Base-by-base conservation (phyloP, 2,113 vertebrate genomes). In the Choloepus hoffmanni region DNA sequence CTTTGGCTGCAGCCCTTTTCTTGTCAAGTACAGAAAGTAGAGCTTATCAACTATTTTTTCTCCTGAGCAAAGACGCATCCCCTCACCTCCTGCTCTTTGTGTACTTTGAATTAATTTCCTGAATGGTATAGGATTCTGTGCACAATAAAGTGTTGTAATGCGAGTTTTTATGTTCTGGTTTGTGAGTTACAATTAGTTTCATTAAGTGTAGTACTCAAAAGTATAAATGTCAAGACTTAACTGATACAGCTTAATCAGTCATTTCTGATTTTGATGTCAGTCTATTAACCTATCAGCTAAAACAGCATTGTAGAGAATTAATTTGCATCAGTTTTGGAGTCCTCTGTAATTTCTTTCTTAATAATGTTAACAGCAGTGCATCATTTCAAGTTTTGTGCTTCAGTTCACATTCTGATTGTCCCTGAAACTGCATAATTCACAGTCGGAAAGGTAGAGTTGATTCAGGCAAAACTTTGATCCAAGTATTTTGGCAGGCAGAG, bases 191-290 rank as follows among this genome's bases (percentile, higher is more conserved):
- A 85, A 84, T 92, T 94, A 96, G 79, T 85, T 96, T 85, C 58
- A 24, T 88, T 30, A 53, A 95, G 73, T 81, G 21, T 43, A 92
- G 67, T 96, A 53, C 26, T 91, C 40, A 92, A 45, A 93, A 77
- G 50, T 86, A 33, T 90, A 90, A 94, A 85, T 92, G 81, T 96
- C 94, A 95, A 92, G 92, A 94, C 43, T 92, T 97, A 95, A 68
- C 23, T 85, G 76, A 67, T 73, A 85, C 7, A 60, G 58, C 21
- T 95, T 93, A 89, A 95, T 94, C 0, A 2, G 72, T 90, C 63
- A 87, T 90, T 97, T 93, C 30, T 48, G 74, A 85, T 94, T 93
- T 95, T 92, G 16, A 90, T 95, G 63, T 85, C 55, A 81, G 45
- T 91, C 83, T 96, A 30, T 94, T 93, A 96, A 86, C 68, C 55